phyloP scores from a whole-genome alignment of 2,797 vertebrate genomes.

The Eleutherodactylus coqui region DNA sequence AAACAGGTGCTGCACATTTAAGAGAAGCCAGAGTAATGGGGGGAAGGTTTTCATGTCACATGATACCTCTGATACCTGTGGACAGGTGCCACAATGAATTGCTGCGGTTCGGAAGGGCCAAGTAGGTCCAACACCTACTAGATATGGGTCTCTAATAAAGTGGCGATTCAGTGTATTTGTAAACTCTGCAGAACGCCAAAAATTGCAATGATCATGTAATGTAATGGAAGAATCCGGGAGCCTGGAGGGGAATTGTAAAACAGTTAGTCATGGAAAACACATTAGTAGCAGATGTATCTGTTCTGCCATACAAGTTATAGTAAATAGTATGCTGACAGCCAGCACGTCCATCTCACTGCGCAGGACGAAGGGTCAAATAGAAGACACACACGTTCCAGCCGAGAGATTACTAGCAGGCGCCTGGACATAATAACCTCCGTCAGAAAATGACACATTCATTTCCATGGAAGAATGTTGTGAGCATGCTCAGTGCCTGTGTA shows the following conservation, averaged over 20 bases:
- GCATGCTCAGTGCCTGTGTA: background rate
- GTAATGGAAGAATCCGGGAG: background rate
- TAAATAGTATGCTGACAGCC: background rate
- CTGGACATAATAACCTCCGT: background rate
- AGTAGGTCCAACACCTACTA: too few species aligned
- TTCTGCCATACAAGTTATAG: background rate
- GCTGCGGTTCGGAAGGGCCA: too few species aligned
- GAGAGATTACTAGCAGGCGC: background rate
- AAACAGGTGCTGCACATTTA: too few species aligned
- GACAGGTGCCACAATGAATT: too few species aligned
- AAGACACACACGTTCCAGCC: too few species aligned
- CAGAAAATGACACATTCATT: background rate
- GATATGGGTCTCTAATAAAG: too few species aligned
- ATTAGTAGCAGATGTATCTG: background rate
- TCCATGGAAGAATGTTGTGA: background rate
- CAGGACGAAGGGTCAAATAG: background rate
- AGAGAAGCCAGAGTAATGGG: too few species aligned
- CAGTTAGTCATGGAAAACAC: conserved; percentile 13
- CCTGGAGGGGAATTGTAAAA: background rate
- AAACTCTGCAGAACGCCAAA: background rate
- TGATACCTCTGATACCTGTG: too few species aligned
- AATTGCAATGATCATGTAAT: background rate
- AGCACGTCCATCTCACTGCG: background rate
- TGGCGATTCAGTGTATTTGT: too few species aligned
- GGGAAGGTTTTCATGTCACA: too few species aligned